phyloP scores from a whole-genome alignment of 2,797 vertebrate species.

The Paramormyrops hopkinsi region DNA sequence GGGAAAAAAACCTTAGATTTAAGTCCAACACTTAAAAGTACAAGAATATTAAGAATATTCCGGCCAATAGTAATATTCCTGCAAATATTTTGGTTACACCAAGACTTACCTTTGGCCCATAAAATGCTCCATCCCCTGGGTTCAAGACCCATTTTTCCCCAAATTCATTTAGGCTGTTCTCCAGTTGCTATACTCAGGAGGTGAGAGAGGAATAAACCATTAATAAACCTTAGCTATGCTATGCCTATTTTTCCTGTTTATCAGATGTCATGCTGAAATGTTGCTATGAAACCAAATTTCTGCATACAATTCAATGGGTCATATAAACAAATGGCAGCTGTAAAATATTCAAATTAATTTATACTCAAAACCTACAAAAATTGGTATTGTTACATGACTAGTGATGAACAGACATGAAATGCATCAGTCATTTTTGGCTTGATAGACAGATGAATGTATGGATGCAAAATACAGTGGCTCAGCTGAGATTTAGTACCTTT shows the following conservation, averaged over 20 bases:
- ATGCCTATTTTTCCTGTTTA: neutral
- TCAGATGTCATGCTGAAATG: neutral
- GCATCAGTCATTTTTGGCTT: neutral
- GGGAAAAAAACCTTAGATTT: neutral
- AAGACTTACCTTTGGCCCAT: slow-evolving; percentile 86
- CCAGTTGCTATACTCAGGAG: slow-evolving; percentile 78
- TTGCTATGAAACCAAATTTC: neutral
- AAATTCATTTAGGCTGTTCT: slow-evolving; percentile 91
- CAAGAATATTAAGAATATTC: neutral
- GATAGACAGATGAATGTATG: neutral
- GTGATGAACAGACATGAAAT: neutral
- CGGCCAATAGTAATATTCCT: neutral
- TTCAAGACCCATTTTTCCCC: slow-evolving; percentile 94
- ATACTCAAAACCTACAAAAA: neutral
- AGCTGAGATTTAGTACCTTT: slow-evolving; percentile 63
- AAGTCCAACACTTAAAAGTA: slow-evolving; percentile 6
- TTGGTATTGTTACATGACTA: neutral
- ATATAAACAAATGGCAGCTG: neutral
- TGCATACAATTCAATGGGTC: neutral
- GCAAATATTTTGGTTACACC: neutral
- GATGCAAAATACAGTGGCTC: neutral
- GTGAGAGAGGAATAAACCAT: neutral
- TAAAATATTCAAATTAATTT: neutral
- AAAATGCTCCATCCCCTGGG: slow-evolving; percentile 94
- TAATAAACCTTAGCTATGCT: neutral